Evolutionary conservation across 2,113 vertebrate species (phyloP).

Genomic region (Oreotragus oreotragus): DNA sequence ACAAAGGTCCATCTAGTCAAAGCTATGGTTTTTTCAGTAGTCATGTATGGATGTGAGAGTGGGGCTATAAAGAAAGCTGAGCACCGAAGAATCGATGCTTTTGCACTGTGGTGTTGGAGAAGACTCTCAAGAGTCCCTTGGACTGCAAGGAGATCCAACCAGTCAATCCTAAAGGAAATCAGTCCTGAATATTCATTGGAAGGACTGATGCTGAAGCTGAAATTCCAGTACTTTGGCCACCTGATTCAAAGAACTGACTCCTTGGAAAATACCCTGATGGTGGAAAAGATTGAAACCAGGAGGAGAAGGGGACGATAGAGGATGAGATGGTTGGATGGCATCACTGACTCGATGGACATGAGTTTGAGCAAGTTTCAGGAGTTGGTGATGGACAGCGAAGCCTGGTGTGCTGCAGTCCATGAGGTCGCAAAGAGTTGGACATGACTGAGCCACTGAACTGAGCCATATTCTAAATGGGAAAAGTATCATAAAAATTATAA

Average conservation of each 20-base stretch:
- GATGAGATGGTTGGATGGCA: not conserved
- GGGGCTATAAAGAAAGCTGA: not conserved
- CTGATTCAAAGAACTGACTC: not conserved
- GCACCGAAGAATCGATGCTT: not conserved
- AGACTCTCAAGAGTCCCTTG: not conserved
- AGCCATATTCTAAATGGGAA: not conserved
- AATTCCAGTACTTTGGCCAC: not conserved
- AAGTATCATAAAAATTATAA: not conserved
- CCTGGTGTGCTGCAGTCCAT: not conserved
- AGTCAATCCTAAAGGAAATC: not conserved
- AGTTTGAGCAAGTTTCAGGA: not conserved
- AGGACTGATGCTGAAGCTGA: not conserved
- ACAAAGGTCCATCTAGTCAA: not conserved
- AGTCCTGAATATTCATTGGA: not conserved
- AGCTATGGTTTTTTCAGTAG: not conserved
- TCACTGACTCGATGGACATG: not conserved
- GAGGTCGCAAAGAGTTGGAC: not conserved
- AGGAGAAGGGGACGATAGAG: not conserved
- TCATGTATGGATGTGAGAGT: not conserved
- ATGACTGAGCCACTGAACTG: not conserved
- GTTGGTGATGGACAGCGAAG: not conserved
- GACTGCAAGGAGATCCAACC: not conserved
- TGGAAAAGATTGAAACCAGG: not conserved
- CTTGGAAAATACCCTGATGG: not conserved
- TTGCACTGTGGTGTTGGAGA: not conserved